phyloP scores from a whole-genome alignment of 2,888 invertebrate genomes.

The Dynastes tityus region DNA sequence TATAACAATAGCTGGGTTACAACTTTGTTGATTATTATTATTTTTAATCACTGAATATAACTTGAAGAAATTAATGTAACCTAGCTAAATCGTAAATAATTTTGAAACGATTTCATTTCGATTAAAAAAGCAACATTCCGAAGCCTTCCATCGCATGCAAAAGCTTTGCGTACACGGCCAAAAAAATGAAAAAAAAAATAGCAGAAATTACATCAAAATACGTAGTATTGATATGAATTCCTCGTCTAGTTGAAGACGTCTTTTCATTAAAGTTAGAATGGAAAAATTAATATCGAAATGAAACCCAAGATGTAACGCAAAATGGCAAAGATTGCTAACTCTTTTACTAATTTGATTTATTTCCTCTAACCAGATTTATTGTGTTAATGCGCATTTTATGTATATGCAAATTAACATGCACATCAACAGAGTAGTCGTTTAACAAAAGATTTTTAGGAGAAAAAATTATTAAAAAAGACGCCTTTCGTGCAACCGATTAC shows the following conservation, averaged over 20 bases:
- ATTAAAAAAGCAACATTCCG: slow-evolving; percentile 36
- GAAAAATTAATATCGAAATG: slow-evolving; percentile 33
- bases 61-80: neutral
- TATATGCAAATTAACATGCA: slow-evolving; percentile 49
- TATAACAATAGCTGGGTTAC: too few relatives aligned
- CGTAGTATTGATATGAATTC: neutral
- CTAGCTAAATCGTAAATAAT: neutral
- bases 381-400: slow-evolving; percentile 45
- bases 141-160: slow-evolving; percentile 39
- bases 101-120: slow-evolving; percentile 28
- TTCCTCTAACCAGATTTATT: slow-evolving; percentile 12
- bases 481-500: slow-evolving; percentile 50
- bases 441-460: slow-evolving; percentile 36
- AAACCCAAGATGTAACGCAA: slow-evolving; percentile 28
- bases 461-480: slow-evolving; percentile 39
- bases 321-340: slow-evolving; percentile 24
- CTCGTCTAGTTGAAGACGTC: slow-evolving; percentile 24
- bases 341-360: neutral
- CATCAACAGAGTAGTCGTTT: slow-evolving; percentile 47
- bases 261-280: slow-evolving; percentile 12
- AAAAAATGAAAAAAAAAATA: slow-evolving; percentile 35
- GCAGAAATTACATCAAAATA: slow-evolving; percentile 20
- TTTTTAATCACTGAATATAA: neutral
- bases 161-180: slow-evolving; percentile 30
- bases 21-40: too few relatives aligned